Base-by-base conservation (phyloP, 2,888 invertebrate genomes). In the Drepanosiphum platanoidis region DNA sequence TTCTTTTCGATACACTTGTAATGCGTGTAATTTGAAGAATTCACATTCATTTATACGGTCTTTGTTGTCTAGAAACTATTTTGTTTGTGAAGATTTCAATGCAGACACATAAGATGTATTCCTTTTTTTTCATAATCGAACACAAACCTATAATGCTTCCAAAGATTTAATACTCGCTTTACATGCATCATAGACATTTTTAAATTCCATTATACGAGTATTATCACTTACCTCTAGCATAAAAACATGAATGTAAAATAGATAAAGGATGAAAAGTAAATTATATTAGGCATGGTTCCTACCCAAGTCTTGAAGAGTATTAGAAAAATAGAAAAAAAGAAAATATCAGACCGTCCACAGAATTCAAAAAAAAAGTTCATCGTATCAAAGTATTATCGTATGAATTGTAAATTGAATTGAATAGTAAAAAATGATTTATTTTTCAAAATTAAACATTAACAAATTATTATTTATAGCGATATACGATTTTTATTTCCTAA, bases 1-100 rank as follows among this genome's bases (percentile, higher is more conserved):
- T 74, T 74, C 52, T 32, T 30, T 74, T 74, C 74, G 46, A 74
- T 74, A 74, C 46, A 74, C 74, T 30, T 11, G n/a, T 36, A 39
- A 13, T 15, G 46, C 52, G 52, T 32, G 52, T 74, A 32, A 32
- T 74, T 46, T 74, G 27, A 74, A 74, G 52, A 71, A 71, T 71
- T 42, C n/a, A 71, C 68, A 27, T 71, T 42, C 71, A 42, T 74
- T 74, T 74, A 52, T 74, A 3, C 52, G 52, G 30, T 52, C 42
- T 39, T 74, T 74, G 30, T 74, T 74, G 52, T 74, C 46, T 30
- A 52, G 27, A 32, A 74, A 72, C 7, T n/a, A 30, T n/a, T 39
- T 72, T 52, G 52, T 39, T 72, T 52, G 52, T 52, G 30, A 52
- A 74, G 30, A 74, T 52, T 74, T 74, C 74, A 30, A 42, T 74